Evolutionary conservation across 2,113 vertebrate species (phyloP).

Genomic region (Atherinomorus stipes): DNA sequence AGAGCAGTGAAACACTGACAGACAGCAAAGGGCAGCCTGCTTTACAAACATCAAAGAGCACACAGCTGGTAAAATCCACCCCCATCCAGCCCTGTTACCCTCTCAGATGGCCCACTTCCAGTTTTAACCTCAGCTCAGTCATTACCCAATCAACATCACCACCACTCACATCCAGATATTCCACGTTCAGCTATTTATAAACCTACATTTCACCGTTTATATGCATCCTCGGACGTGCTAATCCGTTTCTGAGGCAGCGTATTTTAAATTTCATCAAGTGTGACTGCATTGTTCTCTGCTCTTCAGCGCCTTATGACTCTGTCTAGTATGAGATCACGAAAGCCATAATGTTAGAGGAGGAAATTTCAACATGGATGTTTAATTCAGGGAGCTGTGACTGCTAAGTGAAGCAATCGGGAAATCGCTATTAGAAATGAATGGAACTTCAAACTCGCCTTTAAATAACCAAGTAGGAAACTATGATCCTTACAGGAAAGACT

Average conservation of each 20-base stretch:
- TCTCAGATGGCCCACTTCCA: conserved; percentile 61
- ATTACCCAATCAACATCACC: conserved; percentile 53
- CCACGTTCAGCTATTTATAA: conserved; percentile 2
- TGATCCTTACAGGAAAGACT: not conserved
- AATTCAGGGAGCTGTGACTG: not conserved
- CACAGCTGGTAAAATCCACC: conserved; percentile 61
- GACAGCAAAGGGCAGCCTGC: conserved; percentile 65
- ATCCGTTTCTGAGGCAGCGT: no score
- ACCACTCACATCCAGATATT: conserved; percentile 4
- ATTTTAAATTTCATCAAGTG: no score
- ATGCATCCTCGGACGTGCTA: not conserved
- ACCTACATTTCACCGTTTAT: not conserved
- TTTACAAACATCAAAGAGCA: conserved; percentile 66
- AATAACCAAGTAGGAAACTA: no score
- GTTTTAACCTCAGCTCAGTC: conserved; percentile 62
- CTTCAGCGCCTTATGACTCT: not conserved
- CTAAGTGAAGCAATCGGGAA: not conserved
- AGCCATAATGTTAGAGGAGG: not conserved
- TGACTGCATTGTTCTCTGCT: no score
- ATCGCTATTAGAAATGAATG: conserved; percentile 5
- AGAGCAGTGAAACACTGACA: conserved; percentile 50
- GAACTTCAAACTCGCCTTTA: not conserved
- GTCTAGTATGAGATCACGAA: not conserved
- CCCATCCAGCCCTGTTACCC: conserved; percentile 41
- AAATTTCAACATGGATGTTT: not conserved